Evolutionary conservation across 92 coral and sea anemone genomes (phyloP), one percentile per base, ranked within the genome.

Genomic region (Zoanthus solanderi): DNA sequence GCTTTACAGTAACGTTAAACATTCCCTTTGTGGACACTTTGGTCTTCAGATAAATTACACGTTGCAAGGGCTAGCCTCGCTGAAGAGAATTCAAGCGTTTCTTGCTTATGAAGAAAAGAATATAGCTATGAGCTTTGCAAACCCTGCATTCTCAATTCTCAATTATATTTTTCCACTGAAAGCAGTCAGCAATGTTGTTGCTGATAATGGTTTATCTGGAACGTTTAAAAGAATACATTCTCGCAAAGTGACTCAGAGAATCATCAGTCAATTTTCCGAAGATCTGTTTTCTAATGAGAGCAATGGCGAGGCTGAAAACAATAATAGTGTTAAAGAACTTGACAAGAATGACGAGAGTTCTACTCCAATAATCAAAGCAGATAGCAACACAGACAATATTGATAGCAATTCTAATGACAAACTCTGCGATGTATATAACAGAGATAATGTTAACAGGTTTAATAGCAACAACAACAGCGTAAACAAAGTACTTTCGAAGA

Each of bases 21-120:
- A 81, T 66, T 81, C 85, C 7, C 85, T 81, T 30, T 81, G 85
- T 63, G 85, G 85, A 9, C 85, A 81, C 63, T 81, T 81, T n/a
- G 85, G 85, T 28, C 75, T 81, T 7, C 85, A 81, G 47, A 81
- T 81, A 46, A 81, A 73, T n/a, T 81, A 81, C 56, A 46, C 75
- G 11, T 50, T 81, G 14, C 74, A 81, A 66, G 85, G 85, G 11
- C 61, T 81, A 12, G 85, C 85, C 12, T 81, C 85, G 6, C 75
- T 81, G 18, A 66, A 81, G 14, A 81, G 85, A 67, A 81, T 81
- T 13, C 85, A 81, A 47, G 50, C 58, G 9, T 81, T 81, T 13
- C 74, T 81, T n/a, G 58, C 60, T 67, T 81, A 66, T 67, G 85
- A 81, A 67, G 85, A 67, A 63, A 81, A 66, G 50, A 15, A 66